Conservation (phyloP, 37 sponge, comb jelly and placozoan genomes). For the Aphrocallistes beatrix region DNA sequence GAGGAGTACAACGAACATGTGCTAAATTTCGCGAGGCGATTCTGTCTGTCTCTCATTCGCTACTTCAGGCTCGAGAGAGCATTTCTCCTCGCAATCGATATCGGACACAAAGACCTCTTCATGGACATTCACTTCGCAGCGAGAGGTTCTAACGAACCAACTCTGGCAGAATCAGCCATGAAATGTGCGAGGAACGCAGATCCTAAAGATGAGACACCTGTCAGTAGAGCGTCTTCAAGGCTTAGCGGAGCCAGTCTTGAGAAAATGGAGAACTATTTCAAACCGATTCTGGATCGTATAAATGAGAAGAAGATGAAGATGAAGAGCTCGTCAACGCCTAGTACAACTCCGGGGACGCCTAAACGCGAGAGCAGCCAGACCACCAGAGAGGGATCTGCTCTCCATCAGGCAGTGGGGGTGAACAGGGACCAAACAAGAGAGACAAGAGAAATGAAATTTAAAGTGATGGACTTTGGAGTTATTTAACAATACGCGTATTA, state of each 20-base stretch:
- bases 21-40: neutral
- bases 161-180: neutral
- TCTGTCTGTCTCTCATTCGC: slow-evolving; percentile 10
- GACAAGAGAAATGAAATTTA: neutral
- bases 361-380: too few relatives aligned
- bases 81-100: neutral
- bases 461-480: slow-evolving; percentile 2
- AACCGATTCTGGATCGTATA: neutral
- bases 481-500: too few relatives aligned
- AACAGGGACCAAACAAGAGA: neutral
- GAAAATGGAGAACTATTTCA: neutral
- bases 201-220: neutral
- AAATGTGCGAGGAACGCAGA: neutral
- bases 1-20: slow-evolving; percentile 1
- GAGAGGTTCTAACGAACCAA: neutral
- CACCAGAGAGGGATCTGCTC: neutral
- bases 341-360: neutral
- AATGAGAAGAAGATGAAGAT: slow-evolving; percentile 5
- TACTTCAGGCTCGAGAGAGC: neutral
- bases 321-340: neutral
- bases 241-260: neutral
- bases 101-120: slow-evolving; percentile 7
- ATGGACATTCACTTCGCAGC: slow-evolving; percentile 9
- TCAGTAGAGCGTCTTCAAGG: neutral
- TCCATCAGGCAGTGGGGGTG: neutral